Evolutionary conservation across 2,113 vertebrate genomes (phyloP), one percentile per base, ranked within the genome.

Genomic region (Ursus arctos): DNA sequence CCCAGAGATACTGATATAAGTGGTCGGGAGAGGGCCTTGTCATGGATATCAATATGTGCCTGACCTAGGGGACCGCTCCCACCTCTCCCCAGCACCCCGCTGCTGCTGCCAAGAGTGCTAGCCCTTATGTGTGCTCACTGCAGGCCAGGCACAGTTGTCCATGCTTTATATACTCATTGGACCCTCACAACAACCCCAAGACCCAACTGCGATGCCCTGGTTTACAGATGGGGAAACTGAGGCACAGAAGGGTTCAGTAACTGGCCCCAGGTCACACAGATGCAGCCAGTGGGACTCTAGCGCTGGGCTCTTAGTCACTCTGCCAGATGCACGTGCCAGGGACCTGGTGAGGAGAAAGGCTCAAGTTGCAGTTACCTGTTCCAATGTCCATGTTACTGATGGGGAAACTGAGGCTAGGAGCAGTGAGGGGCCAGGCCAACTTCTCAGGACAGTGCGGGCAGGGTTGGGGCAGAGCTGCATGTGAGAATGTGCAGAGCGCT

Each of bases 121-220:
- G n/a, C 31, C 16, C 43, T 19, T 61, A 8, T 7, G 7, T 3
- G 55, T 24, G 9, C 36, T 67, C 67, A 14, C 89, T 49, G 5
- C 0, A 0, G 1, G 28, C 31, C 67, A 26, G 33, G 57, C 67
- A 7, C n/a, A 16, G 61, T 8, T 14, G 77, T 16, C 2, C 7
- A 1, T 33, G 5, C 51, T 15, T 61, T 12, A 33, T 9, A 15
- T 7, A 16, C 22, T 63, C 71, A 43, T 0, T 14, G 63, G 79
- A 26, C 11, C n/a, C 82, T 40, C 61, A 19, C 51, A 26, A 19
- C 13, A 33, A 33, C 24, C 49, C 71, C 5, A 69, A 3, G 31
- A 22, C 49, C 22, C 53, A 51, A 10, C 24, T 16, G 9, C 6
- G 6, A 80, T 4, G 43, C 6, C 33, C n/a, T 4, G 0, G 21